Conservation (phyloP, 2,797 vertebrate species). For the Tapirus indicus region DNA sequence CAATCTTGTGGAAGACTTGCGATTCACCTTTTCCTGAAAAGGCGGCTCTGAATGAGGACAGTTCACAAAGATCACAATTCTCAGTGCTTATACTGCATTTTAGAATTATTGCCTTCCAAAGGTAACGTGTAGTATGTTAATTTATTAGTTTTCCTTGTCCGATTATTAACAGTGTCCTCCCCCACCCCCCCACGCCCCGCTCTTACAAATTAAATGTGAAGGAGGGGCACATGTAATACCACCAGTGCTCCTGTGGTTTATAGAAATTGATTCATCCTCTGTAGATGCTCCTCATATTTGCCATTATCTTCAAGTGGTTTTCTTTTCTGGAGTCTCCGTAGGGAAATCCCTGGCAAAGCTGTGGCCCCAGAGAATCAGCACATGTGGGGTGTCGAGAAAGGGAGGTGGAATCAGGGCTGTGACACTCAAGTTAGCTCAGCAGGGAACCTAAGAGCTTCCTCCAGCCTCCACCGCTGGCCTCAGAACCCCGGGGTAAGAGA, state of each 20-base stretch:
- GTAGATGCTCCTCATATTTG: neutral
- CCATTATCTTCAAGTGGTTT: neutral
- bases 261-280: neutral
- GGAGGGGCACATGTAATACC: neutral
- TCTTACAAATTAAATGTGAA: slow-evolving; percentile 7
- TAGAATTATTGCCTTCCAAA: neutral
- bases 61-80: neutral
- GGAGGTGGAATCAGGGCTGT: neutral
- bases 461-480: neutral
- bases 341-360: neutral
- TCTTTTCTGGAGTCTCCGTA: neutral
- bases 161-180: neutral
- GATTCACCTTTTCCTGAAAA: neutral
- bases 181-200: neutral
- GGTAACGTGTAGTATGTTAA: neutral
- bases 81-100: neutral
- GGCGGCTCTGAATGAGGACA: neutral
- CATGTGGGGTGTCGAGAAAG: neutral
- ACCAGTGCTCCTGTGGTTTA: neutral
- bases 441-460: neutral
- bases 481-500: neutral
- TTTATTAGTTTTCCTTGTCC: neutral
- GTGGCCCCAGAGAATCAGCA: neutral
- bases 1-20: neutral
- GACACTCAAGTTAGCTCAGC: neutral